Conservation (phyloP, 2,888 invertebrate species). For the Plagodis pulveraria region DNA sequence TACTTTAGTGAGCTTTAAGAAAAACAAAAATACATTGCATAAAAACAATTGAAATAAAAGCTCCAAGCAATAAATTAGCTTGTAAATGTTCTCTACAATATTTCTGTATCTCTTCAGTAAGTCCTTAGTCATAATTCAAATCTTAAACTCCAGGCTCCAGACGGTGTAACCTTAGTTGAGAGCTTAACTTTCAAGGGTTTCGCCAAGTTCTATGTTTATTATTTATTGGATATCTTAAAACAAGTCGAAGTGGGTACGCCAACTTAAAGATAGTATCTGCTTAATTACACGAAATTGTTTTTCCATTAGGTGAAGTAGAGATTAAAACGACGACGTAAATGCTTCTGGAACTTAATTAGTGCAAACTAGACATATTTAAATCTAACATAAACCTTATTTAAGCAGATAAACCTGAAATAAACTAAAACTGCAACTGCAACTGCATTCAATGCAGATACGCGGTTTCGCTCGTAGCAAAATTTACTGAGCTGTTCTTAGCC, state of each 20-base stretch:
- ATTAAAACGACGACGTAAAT: background rate
- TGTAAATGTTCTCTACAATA: no score
- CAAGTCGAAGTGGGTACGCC: slow-evolving; percentile 25
- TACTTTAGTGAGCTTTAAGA: no score
- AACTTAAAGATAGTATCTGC: background rate
- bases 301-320: background rate
- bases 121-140: slow-evolving; percentile 9
- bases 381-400: background rate
- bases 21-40: no score
- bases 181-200: slow-evolving; percentile 34
- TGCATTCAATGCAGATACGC: no score
- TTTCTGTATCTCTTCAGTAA: background rate
- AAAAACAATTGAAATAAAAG: no score
- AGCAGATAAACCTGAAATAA: no score
- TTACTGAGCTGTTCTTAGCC: no score
- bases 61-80: no score
- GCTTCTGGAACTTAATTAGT: no score
- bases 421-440: no score
- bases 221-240: slow-evolving; percentile 33
- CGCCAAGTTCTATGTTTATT: slow-evolving; percentile 33
- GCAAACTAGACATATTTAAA: background rate
- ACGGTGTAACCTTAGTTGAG: slow-evolving; percentile 11
- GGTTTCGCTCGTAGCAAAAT: no score
- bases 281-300: slow-evolving; percentile 11
- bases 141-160: slow-evolving; percentile 10